Evolutionary conservation across 2,797 vertebrate genomes (phyloP).

Genomic region (Petrocephalus sullivani): DNA sequence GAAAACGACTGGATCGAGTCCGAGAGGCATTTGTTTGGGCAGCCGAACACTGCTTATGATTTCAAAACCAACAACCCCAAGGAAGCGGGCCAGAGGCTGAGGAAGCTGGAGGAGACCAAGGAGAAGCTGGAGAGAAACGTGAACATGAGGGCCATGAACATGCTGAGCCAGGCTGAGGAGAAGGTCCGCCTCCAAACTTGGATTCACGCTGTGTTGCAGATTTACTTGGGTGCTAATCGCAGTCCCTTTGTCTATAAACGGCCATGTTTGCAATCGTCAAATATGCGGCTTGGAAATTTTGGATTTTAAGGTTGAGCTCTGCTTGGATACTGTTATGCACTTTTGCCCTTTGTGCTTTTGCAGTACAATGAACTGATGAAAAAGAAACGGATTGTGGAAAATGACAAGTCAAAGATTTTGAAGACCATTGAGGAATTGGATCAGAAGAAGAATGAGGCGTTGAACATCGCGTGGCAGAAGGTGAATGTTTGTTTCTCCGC

Average conservation of each 20-base stretch:
- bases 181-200: conserved; percentile 59
- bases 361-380: conserved; percentile 93
- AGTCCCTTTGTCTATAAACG: not conserved
- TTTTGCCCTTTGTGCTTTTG: conserved; percentile 10
- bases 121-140: conserved; percentile 73
- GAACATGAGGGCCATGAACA: conserved; percentile 82
- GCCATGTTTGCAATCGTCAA: not conserved
- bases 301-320: not conserved
- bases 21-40: conserved; percentile 81
- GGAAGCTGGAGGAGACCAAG: conserved; percentile 77
- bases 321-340: not conserved
- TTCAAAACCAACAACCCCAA: conserved; percentile 78
- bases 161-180: conserved; percentile 84
- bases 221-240: not conserved
- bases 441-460: conserved; percentile 83
- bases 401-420: conserved; percentile 88
- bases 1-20: conserved; percentile 85
- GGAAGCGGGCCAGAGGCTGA: conserved; percentile 76
- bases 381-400: conserved; percentile 91
- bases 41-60: conserved; percentile 83
- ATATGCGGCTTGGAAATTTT: not conserved
- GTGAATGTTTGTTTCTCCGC: conserved; percentile 48
- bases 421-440: conserved; percentile 85
- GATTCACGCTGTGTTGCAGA: not conserved
- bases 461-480: conserved; percentile 92